A percentile compares a stretch with the other conserved stretches of the same genome.
phyloP scores from a whole-genome alignment of 2,797 vertebrate species.

The Leptoclinus maculatus region DNA sequence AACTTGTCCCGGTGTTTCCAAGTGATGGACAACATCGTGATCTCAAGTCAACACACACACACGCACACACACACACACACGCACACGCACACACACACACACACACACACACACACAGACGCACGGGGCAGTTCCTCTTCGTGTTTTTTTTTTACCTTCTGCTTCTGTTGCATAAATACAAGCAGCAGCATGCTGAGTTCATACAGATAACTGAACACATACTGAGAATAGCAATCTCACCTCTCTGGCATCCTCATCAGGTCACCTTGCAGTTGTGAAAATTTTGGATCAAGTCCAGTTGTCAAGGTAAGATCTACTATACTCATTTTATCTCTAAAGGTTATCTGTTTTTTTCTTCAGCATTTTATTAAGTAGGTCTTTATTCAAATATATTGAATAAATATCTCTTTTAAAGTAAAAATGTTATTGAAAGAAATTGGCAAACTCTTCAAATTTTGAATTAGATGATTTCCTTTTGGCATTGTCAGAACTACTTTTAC shows the following conservation, averaged over 20 bases:
- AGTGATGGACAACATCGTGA: neutral
- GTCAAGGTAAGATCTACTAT: conserved; percentile 59
- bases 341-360: neutral
- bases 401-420: neutral
- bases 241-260: neutral
- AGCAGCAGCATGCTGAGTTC: neutral
- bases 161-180: conserved; percentile 65
- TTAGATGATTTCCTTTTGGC: neutral
- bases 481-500: neutral
- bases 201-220: conserved; percentile 27
- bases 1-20: neutral
- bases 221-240: neutral
- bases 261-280: neutral
- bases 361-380: too few species aligned
- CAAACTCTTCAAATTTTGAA: neutral
- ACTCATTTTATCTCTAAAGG: neutral
- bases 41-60: neutral
- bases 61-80: neutral
- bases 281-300: neutral
- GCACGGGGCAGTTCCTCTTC: conserved; percentile 47
- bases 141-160: conserved; percentile 47
- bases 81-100: neutral
- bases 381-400: neutral
- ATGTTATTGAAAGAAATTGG: neutral
- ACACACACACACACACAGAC: neutral